Conservation (phyloP, 2,888 invertebrate species). For the Tortrix viridana region DNA sequence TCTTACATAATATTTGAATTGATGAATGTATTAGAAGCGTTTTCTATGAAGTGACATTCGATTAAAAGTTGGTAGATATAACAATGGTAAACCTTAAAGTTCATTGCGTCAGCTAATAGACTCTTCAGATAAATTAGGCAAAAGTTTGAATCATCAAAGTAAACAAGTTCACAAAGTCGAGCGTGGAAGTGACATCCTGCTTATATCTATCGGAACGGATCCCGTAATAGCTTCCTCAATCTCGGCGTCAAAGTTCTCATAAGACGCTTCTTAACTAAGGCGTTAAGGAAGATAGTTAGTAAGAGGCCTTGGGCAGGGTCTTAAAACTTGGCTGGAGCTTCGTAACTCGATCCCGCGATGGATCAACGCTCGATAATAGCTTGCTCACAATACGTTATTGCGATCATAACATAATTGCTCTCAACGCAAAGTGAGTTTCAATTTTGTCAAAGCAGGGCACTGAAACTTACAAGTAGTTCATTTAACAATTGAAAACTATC, state of each 20-base stretch:
- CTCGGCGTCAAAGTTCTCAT: slow-evolving; percentile 83
- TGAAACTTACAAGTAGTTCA: not conserved
- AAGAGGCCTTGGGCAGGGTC: slow-evolving; percentile 79
- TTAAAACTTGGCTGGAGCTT: slow-evolving; percentile 80
- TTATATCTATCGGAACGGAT: slow-evolving; percentile 81
- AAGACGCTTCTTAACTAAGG: slow-evolving; percentile 83
- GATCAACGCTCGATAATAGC: slow-evolving; percentile 69
- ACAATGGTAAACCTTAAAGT: slow-evolving; percentile 17
- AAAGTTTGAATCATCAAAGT: slow-evolving; percentile 78
- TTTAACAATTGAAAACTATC: too few relatives aligned
- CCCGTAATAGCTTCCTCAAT: slow-evolving; percentile 83
- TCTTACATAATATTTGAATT: too few relatives aligned
- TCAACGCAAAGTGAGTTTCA: slow-evolving; percentile 23
- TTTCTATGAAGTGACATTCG: too few relatives aligned
- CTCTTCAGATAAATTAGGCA: slow-evolving; percentile 66
- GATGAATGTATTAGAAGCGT: too few relatives aligned
- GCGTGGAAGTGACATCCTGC: slow-evolving; percentile 82
- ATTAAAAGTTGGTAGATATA: too few relatives aligned
- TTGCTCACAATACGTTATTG: slow-evolving; percentile 78
- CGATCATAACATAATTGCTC: slow-evolving; percentile 60
- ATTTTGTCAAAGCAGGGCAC: slow-evolving; percentile 20
- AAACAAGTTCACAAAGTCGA: slow-evolving; percentile 79
- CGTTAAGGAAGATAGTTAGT: slow-evolving; percentile 82
- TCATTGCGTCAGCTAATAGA: slow-evolving; percentile 39
- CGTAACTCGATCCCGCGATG: slow-evolving; percentile 76